Evolutionary conservation across 2,888 invertebrate genomes (phyloP), one percentile per base, ranked within the genome.

Genomic region (Tenthredo distinguenda): DNA sequence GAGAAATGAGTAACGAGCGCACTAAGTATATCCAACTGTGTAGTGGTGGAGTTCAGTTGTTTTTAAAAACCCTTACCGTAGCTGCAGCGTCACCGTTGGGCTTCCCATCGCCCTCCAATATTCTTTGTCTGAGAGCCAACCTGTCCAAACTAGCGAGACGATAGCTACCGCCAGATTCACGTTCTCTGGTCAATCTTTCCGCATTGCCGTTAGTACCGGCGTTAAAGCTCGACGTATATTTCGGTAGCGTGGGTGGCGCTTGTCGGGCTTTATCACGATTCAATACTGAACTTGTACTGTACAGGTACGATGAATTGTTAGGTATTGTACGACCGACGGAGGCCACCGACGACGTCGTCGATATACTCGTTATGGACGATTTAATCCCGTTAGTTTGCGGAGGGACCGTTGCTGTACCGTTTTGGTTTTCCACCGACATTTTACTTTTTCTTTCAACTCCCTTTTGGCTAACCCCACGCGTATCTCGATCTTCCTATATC

Each of bases 71-170:
- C 71, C 93, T 93, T 93, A 93, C 93, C 93, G 91, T 91, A 85
- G 90, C 90, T 43, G 88, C 85, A 47, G 88, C 86, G 86, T 92
- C 91, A 84, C 92, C 92, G 91, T 94, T 91, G 91, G 93, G 88
- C 94, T 96, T 95, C 26, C 83, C 68, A 94, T 96, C 95, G 88
- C 96, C 96, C 92, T 97, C 97, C 91, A 97, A 96, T 90, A 97
- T 96, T 92, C 97, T 96, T 93, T 97, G 97, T 86, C 97, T 95
- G 89, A 97, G 95, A 76, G 97, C 97, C 91, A 98, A 95, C 92
- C 97, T 95, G 94, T 98, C 98, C 87, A 98, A 95, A 92, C 97
- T 97, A 85, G 97, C 97, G 89, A 97, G 95, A 87, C 95, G 93
- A 94, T 97, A 97, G 85, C 97, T 97, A 90, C 97, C 96, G 87